Evolutionary conservation across 2,888 invertebrate species (phyloP).

Genomic region (Camptogramma bilineatum): DNA sequence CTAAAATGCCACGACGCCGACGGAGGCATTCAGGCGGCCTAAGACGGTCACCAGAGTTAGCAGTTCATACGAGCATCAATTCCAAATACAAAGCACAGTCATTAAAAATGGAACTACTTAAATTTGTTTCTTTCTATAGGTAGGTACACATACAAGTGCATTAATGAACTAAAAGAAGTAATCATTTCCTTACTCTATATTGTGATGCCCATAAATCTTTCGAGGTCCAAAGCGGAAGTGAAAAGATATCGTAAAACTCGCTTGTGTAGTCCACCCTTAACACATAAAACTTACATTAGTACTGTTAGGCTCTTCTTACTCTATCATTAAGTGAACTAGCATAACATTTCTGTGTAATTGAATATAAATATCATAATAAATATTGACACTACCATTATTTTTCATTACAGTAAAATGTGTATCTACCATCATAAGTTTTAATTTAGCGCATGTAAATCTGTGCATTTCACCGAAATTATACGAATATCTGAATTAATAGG

Average conservation of each 20-base stretch:
- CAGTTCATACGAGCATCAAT: too few relatives aligned
- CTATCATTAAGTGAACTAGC: conserved; percentile 28
- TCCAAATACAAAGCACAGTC: too few relatives aligned
- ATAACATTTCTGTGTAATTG: conserved; percentile 27
- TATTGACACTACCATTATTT: conserved; percentile 40
- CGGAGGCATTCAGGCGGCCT: too few relatives aligned
- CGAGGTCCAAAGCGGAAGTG: conserved; percentile 7
- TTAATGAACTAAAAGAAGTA: too few relatives aligned
- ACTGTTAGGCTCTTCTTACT: conserved; percentile 2
- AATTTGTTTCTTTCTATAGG: too few relatives aligned
- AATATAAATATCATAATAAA: conserved; percentile 40
- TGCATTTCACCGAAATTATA: conserved; percentile 55
- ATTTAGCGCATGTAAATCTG: conserved; percentile 40
- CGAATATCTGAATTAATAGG: conserved; percentile 57
- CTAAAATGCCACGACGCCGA: too few relatives aligned
- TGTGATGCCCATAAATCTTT: background rate
- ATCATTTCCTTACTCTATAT: background rate
- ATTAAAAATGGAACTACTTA: too few relatives aligned
- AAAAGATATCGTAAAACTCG: conserved; percentile 13
- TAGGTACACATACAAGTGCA: too few relatives aligned
- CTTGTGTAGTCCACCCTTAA: conserved; percentile 5
- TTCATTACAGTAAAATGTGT: conserved; percentile 42
- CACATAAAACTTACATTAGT: conserved; percentile 7
- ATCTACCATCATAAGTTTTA: conserved; percentile 46
- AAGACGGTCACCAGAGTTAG: too few relatives aligned